Conservation (phyloP, 2,888 invertebrate species). For the Thymelicus sylvestris region DNA sequence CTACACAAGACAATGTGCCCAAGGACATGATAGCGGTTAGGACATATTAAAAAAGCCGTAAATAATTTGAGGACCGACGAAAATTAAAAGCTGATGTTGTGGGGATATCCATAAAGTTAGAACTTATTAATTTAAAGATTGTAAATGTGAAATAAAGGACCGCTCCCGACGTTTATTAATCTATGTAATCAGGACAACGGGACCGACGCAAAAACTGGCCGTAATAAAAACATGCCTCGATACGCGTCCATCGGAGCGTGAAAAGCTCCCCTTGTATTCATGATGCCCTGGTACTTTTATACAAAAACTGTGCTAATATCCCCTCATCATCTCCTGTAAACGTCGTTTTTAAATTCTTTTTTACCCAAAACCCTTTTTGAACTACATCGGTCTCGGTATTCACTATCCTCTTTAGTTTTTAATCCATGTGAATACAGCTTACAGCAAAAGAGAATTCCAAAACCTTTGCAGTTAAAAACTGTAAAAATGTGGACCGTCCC, state of each 20-base stretch:
- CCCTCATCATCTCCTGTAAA: constrained; percentile 21
- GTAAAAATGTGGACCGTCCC: too few relatives aligned
- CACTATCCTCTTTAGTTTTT: neutral
- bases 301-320: constrained; percentile 34
- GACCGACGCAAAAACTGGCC: constrained; percentile 33
- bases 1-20: constrained; percentile 9
- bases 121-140: constrained; percentile 50
- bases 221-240: constrained; percentile 38
- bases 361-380: neutral
- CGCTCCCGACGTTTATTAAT: constrained; percentile 47
- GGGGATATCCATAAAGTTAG: constrained; percentile 42
- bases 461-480: too few relatives aligned
- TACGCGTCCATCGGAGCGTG: constrained; percentile 37
- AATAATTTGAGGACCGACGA: constrained; percentile 33
- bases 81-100: constrained; percentile 41
- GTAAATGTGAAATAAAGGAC: constrained; percentile 46
- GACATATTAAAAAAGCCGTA: constrained; percentile 44
- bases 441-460: neutral
- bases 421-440: neutral
- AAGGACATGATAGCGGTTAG: constrained; percentile 38
- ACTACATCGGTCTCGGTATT: neutral
- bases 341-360: constrained; percentile 2
- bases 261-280: constrained; percentile 38
- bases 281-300: constrained; percentile 29
- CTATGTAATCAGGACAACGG: constrained; percentile 46